Percentiles rank a stretch among this genome's conserved stretches.
Evolutionary conservation across 2,888 invertebrate genomes (phyloP).

Genomic region (Osmoderma eremita): DNA sequence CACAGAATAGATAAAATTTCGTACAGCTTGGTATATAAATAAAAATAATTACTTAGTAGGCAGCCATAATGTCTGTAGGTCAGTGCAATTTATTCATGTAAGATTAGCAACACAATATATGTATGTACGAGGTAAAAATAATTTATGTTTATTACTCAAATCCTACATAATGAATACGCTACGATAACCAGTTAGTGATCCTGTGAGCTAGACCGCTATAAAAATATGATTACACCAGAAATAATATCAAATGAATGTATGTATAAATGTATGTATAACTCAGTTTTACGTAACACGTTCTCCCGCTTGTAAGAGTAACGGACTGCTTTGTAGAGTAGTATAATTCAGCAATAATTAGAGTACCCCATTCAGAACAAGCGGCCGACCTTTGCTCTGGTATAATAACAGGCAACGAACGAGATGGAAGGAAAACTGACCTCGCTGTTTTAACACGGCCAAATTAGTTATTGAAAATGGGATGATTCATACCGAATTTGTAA

Average conservation of each 20-base stretch:
- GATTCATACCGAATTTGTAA: too few relatives aligned
- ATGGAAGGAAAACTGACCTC: conserved; percentile 3
- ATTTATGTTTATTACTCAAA: conserved; percentile 20
- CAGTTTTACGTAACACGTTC: background rate
- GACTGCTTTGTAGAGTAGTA: background rate
- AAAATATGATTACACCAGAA: conserved; percentile 12
- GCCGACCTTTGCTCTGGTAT: conserved; percentile 1
- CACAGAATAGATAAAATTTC: too few relatives aligned
- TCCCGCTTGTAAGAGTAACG: background rate
- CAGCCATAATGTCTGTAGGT: conserved; percentile 8
- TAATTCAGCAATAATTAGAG: conserved; percentile 1
- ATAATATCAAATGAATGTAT: background rate
- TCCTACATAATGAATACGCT: conserved; percentile 13
- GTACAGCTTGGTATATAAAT: too few relatives aligned
- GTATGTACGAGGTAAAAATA: conserved; percentile 2
- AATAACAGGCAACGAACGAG: background rate
- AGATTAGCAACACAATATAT: conserved; percentile 12
- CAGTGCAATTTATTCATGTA: conserved; percentile 16
- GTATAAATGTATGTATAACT: conserved; percentile 8
- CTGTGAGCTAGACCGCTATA: conserved; percentile 1
- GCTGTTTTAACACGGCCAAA: background rate
- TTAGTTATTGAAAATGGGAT: too few relatives aligned
- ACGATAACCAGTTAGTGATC: conserved; percentile 24
- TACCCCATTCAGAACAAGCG: background rate
- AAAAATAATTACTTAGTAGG: too few relatives aligned